Conservation (phyloP, 1,140 invertebrate species). For the Homalodisca vitripennis region DNA sequence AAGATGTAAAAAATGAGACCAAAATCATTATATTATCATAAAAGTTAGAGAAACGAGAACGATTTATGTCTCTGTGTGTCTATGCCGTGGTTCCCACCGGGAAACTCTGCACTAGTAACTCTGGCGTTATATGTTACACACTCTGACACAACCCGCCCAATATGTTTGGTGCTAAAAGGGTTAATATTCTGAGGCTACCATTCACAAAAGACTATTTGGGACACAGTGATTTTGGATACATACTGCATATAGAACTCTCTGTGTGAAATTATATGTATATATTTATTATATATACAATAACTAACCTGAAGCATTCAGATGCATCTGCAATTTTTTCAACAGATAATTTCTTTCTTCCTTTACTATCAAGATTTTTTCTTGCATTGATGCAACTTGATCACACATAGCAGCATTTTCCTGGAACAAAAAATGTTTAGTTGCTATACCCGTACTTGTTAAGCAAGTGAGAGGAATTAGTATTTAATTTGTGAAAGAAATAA, state of each 20-base stretch:
- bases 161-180: not conserved
- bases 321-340: constrained; percentile 62
- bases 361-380: constrained; percentile 69
- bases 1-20: too few relatives aligned
- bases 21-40: too few relatives aligned
- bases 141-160: not conserved
- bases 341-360: constrained; percentile 76
- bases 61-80: too few relatives aligned
- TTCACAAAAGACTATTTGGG: constrained; percentile 35
- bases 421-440: constrained; percentile 26
- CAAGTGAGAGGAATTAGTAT: not conserved
- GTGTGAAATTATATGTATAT: not conserved
- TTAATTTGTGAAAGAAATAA: not conserved
- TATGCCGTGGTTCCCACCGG: too few relatives aligned
- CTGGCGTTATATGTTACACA: not conserved
- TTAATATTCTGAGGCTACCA: constrained; percentile 39
- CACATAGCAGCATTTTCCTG: constrained; percentile 68
- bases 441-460: not conserved
- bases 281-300: not conserved
- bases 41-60: too few relatives aligned
- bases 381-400: constrained; percentile 74
- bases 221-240: not conserved
- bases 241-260: not conserved
- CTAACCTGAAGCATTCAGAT: constrained; percentile 55
- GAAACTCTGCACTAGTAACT: not conserved